A percentile compares a stretch with the other conserved stretches of the same genome.
phyloP scores from a whole-genome alignment of 2,113 vertebrate genomes.

The Zapornia atra region DNA sequence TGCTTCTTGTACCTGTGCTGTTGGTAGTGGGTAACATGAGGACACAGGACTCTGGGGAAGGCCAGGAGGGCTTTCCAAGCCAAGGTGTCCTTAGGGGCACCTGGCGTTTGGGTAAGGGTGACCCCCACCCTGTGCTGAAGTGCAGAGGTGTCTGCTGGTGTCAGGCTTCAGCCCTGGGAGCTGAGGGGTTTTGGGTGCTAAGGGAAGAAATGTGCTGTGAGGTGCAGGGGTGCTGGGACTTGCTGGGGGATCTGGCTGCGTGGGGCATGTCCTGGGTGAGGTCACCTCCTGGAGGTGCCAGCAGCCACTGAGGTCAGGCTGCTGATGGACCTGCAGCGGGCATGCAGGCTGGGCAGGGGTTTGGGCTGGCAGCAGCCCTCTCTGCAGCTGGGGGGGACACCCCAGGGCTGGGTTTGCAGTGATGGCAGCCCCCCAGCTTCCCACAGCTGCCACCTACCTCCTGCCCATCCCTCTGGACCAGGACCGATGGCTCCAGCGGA shows the following conservation, averaged over 20 bases:
- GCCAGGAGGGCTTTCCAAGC: background rate
- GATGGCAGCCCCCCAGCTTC: background rate
- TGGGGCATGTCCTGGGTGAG: too few relatives aligned
- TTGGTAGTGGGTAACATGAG: background rate
- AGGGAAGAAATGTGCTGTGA: background rate
- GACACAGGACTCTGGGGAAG: background rate
- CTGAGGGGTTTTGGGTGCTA: too few relatives aligned
- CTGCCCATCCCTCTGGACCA: background rate
- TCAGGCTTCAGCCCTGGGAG: background rate
- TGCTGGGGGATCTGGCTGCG: background rate
- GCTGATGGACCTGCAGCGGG: accelerated
- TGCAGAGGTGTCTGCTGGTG: background rate
- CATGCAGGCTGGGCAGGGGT: background rate
- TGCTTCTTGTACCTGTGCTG: background rate
- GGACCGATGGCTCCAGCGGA: accelerated
- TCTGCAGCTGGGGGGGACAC: accelerated
- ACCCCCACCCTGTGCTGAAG: background rate
- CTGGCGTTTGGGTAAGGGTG: background rate
- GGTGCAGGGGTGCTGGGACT: background rate
- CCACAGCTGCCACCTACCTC: accelerated
- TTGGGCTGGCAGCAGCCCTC: background rate
- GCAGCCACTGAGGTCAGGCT: accelerated
- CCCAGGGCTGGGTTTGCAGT: background rate
- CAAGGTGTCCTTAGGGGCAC: background rate
- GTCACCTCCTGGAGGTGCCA: too few relatives aligned